phyloP scores from a whole-genome alignment of 2,797 vertebrate species.

The Triplophysa yarkandensis region DNA sequence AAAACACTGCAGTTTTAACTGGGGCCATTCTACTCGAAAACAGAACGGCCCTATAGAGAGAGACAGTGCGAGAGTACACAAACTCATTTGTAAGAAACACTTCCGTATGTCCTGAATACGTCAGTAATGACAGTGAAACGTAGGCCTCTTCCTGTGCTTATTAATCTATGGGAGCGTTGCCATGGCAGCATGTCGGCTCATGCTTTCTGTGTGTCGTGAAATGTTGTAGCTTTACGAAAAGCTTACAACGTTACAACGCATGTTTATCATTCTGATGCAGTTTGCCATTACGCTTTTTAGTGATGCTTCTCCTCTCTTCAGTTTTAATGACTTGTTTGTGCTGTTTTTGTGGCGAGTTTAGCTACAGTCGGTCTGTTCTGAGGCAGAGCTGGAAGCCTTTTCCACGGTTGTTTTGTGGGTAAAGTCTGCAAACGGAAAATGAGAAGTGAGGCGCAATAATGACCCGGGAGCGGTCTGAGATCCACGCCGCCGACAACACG shows the following conservation, averaged over 20 bases:
- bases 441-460: constrained; percentile 62
- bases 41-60: constrained; percentile 19
- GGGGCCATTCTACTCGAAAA: constrained; percentile 11
- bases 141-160: constrained; percentile 41
- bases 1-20: constrained; percentile 26
- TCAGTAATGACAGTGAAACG: constrained; percentile 46
- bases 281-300: too few species aligned
- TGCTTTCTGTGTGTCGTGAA: constrained; percentile 60
- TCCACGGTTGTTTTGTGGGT: constrained; percentile 49
- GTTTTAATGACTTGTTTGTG: constrained; percentile 49
- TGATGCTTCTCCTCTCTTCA: not conserved
- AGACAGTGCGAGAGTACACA: constrained; percentile 22
- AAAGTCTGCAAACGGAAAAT: constrained; percentile 57
- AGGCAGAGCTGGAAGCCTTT: constrained; percentile 30
- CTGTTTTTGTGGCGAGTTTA: constrained; percentile 22
- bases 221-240: constrained; percentile 58
- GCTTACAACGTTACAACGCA: constrained; percentile 2
- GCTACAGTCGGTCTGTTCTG: constrained; percentile 44
- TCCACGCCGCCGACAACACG: constrained; percentile 18
- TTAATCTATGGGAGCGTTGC: constrained; percentile 67
- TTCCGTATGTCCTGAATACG: constrained; percentile 48
- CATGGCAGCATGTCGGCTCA: constrained; percentile 73
- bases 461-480: constrained; percentile 60
- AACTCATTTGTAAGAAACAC: constrained; percentile 43
- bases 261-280: not conserved